Percentiles rank a stretch among this genome's conserved stretches.
Conservation (phyloP, 92 coral and sea anemone genomes). For the Ricordea florida region DNA sequence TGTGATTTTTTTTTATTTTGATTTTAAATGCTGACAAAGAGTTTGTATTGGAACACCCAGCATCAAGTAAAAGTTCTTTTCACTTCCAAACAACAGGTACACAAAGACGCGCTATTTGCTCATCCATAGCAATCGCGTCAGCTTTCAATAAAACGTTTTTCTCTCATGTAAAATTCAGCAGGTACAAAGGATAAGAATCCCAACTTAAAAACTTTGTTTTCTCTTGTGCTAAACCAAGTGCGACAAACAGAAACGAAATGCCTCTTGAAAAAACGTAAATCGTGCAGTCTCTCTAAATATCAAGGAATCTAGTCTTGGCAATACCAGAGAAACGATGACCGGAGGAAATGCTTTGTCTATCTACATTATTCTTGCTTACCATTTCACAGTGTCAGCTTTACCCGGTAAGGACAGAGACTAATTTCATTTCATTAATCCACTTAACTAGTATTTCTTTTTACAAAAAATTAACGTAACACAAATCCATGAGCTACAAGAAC, state of each 20-base stretch:
- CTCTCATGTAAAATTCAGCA: constrained; percentile 4
- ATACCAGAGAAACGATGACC: background rate
- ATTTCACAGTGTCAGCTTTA: constrained; percentile 24
- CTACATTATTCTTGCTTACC: constrained; percentile 6
- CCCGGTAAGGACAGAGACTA: constrained; percentile 32
- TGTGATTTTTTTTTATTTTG: too few species aligned
- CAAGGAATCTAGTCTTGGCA: too few species aligned
- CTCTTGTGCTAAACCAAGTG: background rate
- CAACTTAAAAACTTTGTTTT: background rate
- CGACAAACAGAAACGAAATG: background rate
- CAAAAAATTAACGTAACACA: too few species aligned
- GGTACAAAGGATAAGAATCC: background rate
- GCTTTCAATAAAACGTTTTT: constrained; percentile 2
- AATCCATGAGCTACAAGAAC: too few species aligned
- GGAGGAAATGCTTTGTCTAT: background rate
- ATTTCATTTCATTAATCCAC: background rate
- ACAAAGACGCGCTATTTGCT: background rate
- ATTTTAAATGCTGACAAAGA: too few species aligned
- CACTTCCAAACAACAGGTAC: constrained; percentile 6
- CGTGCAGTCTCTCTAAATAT: too few species aligned
- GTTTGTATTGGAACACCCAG: too few species aligned
- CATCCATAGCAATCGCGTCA: constrained; percentile 34
- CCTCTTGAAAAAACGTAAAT: too few species aligned
- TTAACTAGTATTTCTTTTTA: background rate
- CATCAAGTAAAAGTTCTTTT: too few species aligned